Base-by-base conservation (phyloP, 2,888 invertebrate species). In the Drosophila neutralis region DNA sequence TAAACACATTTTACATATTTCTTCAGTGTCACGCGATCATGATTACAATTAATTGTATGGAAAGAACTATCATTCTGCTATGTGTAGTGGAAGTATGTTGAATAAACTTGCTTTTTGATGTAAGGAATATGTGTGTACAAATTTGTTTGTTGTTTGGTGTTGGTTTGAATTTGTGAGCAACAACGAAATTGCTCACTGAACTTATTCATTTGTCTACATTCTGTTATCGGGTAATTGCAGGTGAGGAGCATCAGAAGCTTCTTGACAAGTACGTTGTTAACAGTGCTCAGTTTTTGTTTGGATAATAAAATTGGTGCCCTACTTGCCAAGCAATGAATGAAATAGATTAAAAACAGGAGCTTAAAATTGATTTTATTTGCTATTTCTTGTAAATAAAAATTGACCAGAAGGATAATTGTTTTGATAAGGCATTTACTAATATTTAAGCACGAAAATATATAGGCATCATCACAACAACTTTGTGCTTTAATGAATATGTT, bases 1-100 rank as follows among this genome's bases (percentile, higher is more conserved):
- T 97, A 96, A 95, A 76, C 85, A 75, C 60, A 70, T 69, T 85
- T 82, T 77, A 79, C 73, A 69, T 58, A 63, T 69, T 66, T 73
- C 62, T 65, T 71, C 67, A 80, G 74, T 58, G 78, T 73, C 60
- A 64, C 82, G 57, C 78, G 64, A 54, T 86, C 70, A 67, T 53
- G 66, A 88, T 74, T 82, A 82, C 87, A 80, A 89, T 83, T 76
- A 10, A 67, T 89, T 90, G 87, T 87, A 87, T 88, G 66, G 72
- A 64, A 71, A 67, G 62, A 66, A 65, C 68, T 67, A 73, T 67
- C 80, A 72, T 71, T 75, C 73, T 81, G 76, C 77, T 73, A 62
- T 72, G 78, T 82, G 82, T 76, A 80, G 74, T 79, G 71, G 73
- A 90, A 76, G 70, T 90, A 76, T 90, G 83, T 88, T 86, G 73